These are phyloP conservation scores for Oophaga sylvatica DNA, from an alignment of 2,797 vertebrate species.

Conservation along the genomic window DNA sequence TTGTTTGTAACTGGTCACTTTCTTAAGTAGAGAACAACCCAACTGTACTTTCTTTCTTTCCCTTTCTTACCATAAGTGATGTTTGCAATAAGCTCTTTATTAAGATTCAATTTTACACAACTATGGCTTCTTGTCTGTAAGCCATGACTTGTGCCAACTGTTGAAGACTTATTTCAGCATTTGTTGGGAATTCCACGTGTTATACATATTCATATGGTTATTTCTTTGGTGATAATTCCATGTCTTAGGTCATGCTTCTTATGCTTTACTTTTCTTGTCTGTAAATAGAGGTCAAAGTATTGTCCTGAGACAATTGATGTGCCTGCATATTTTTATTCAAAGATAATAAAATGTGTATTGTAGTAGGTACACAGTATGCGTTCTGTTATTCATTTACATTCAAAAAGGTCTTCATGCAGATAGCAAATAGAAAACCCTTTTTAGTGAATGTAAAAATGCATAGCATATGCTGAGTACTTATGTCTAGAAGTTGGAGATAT, in stretches of 20 bases:
- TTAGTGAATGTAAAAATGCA: too few species aligned
- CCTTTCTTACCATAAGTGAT: too few species aligned
- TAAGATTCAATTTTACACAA: not conserved
- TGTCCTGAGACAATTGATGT: conserved; percentile 32
- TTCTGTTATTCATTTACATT: not conserved
- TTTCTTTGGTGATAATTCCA: not conserved
- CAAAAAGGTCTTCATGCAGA: not conserved
- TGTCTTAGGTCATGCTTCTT: not conserved
- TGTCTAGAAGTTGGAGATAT: too few species aligned
- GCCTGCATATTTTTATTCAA: conserved; percentile 42
- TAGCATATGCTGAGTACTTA: too few species aligned
- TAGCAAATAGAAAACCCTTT: not conserved
- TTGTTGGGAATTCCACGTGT: not conserved
- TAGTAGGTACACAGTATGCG: not conserved
- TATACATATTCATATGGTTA: not conserved
- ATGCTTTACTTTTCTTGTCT: conserved; percentile 24
- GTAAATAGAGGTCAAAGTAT: conserved; percentile 53
- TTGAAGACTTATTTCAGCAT: not conserved
- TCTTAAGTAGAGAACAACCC: conserved; percentile 10
- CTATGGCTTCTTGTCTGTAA: not conserved
- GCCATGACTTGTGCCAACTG: not conserved
- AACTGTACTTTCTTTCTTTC: not conserved
- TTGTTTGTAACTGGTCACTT: conserved; percentile 8
- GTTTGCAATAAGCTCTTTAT: not conserved
- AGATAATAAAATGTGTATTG: conserved; percentile 23